These are phyloP conservation scores for Chondrilla cf. caribensis DNA, from an alignment of 37 sponge, comb jelly and placozoan species.

Conservation along the genomic window DNA sequence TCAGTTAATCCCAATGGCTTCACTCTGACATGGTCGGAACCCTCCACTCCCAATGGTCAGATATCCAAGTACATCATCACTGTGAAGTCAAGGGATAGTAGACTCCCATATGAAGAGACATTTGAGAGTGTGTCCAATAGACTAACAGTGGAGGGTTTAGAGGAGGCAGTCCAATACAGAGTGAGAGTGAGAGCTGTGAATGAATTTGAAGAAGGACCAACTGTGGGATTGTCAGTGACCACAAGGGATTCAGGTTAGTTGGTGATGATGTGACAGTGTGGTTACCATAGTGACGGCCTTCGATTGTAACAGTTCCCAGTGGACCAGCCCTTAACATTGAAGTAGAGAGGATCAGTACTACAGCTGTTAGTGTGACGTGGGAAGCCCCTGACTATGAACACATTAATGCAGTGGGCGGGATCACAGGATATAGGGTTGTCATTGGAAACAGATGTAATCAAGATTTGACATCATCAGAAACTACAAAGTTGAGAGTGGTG, in stretches of 20 bases:
- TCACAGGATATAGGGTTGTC: neutral
- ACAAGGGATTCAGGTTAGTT: neutral
- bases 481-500: neutral
- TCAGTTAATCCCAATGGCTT: neutral
- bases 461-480: neutral
- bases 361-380: constrained; percentile 6
- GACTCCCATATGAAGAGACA: neutral
- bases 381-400: neutral
- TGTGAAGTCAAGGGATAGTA: neutral
- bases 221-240: neutral
- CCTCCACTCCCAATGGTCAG: neutral
- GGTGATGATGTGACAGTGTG: too few relatives aligned
- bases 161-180: neutral
- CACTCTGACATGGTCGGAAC: neutral
- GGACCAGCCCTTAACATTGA: neutral
- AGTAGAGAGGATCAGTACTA: neutral
- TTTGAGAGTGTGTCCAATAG: neutral
- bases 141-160: neutral
- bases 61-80: neutral
- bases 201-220: neutral
- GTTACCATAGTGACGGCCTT: too few relatives aligned
- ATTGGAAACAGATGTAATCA: neutral
- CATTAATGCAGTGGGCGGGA: neutral
- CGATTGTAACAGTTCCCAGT: constrained; percentile 1
- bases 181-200: neutral